phyloP scores from a whole-genome alignment of 2,113 vertebrate genomes.

The Heteronetta atricapilla region DNA sequence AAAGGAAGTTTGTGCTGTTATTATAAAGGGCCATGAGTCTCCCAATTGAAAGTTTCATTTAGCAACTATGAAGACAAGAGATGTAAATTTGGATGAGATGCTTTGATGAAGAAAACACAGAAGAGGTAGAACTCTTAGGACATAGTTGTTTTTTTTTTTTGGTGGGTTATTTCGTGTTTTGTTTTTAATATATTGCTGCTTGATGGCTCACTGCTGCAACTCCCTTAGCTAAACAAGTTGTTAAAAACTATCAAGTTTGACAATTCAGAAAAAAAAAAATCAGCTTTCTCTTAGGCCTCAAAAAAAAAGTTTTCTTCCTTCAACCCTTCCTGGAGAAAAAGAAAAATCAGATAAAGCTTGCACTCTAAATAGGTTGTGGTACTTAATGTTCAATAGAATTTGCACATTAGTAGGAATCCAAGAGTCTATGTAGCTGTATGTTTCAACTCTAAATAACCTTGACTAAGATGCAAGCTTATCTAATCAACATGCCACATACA shows the following conservation, averaged over 20 bases:
- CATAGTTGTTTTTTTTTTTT: background rate
- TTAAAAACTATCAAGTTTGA: background rate
- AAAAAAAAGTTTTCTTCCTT: constrained; percentile 14
- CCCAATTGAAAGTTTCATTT: background rate
- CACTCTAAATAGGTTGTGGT: background rate
- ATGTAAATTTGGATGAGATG: constrained; percentile 36
- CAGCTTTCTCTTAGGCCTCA: background rate
- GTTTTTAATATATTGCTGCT: background rate
- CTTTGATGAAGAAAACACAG: constrained; percentile 25
- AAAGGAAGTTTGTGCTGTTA: constrained; percentile 43
- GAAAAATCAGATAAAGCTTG: background rate
- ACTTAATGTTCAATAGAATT: background rate
- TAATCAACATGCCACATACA: constrained; percentile 33
- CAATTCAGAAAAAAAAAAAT: background rate
- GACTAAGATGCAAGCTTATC: constrained; percentile 21
- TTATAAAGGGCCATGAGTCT: background rate
- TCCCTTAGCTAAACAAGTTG: background rate
- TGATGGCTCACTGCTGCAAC: background rate
- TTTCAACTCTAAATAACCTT: background rate
- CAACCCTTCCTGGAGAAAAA: constrained; percentile 18
- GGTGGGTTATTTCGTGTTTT: background rate
- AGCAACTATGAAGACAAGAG: constrained; percentile 7
- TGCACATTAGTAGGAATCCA: background rate
- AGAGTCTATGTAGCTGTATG: background rate
- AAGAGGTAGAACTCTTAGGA: constrained; percentile 60